Evolutionary conservation across 92 coral and sea anemone genomes (phyloP).

Genomic region (Montipora capitata): DNA sequence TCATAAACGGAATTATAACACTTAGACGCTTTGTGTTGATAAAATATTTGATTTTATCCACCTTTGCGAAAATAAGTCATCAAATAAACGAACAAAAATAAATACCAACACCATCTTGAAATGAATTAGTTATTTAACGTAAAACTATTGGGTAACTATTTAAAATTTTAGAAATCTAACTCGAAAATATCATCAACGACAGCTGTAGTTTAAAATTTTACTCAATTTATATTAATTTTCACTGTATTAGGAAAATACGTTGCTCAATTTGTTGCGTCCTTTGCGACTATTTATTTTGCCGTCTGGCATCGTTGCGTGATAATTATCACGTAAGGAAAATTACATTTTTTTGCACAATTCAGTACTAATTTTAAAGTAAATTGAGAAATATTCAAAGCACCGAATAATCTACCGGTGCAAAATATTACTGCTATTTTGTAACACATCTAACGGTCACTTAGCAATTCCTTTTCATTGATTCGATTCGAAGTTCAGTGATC

Average conservation of each 20-base stretch:
- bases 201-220: not conserved
- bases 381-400: conserved; percentile 56
- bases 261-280: not conserved
- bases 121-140: not conserved
- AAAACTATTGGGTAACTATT: conserved; percentile 4
- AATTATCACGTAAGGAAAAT: not conserved
- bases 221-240: conserved; percentile 29
- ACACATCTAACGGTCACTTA: not conserved
- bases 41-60: not conserved
- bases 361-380: conserved; percentile 29
- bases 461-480: not conserved
- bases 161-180: not conserved
- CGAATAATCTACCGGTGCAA: conserved; percentile 7
- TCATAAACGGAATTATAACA: too few relatives aligned
- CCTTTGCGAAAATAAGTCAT: conserved; percentile 2
- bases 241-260: not conserved
- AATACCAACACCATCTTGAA: conserved; percentile 8
- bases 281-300: not conserved
- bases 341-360: conserved; percentile 7
- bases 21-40: too few relatives aligned
- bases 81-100: conserved; percentile 8
- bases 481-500: too few relatives aligned
- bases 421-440: not conserved
- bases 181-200: not conserved
- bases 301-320: too few relatives aligned